Percentiles rank a stretch among this genome's conserved stretches.
These are phyloP conservation scores for Drosophila miranda DNA, from an alignment of 1,140 invertebrate genomes.

Conservation along the genomic window DNA sequence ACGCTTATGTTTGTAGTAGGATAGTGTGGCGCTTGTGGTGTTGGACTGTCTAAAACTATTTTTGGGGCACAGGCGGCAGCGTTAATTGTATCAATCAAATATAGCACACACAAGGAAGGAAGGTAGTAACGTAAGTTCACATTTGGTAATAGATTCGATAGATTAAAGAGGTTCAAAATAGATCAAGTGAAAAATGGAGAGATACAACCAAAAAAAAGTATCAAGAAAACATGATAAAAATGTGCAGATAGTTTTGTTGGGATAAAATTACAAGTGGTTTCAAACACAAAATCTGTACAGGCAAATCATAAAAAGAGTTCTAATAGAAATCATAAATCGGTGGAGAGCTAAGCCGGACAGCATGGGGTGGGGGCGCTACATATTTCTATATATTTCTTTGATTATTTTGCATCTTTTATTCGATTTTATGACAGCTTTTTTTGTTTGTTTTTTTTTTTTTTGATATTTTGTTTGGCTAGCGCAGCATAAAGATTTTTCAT, in stretches of 20 bases:
- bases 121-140: constrained; percentile 46
- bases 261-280: too few species aligned
- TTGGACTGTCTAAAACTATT: constrained; percentile 79
- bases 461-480: constrained; percentile 15
- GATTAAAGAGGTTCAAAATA: too few species aligned
- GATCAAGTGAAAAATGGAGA: too few species aligned
- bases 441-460: constrained; percentile 28
- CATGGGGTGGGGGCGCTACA: constrained; percentile 11
- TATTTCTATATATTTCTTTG: constrained; percentile 4
- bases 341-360: constrained; percentile 24
- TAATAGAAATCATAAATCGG: constrained; percentile 13
- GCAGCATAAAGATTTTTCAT: constrained; percentile 23
- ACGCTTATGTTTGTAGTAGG: constrained; percentile 81
- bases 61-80: constrained; percentile 52
- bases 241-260: too few species aligned
- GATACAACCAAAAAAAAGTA: too few species aligned
- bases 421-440: constrained; percentile 29
- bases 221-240: too few species aligned
- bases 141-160: constrained; percentile 5
- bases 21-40: constrained; percentile 77
- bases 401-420: neutral
- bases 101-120: constrained; percentile 62
- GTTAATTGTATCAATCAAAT: constrained; percentile 47
- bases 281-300: constrained; percentile 23
- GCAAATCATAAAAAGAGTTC: constrained; percentile 19